Conservation (phyloP, 1,140 invertebrate species). For the Heliothis subflexa region DNA sequence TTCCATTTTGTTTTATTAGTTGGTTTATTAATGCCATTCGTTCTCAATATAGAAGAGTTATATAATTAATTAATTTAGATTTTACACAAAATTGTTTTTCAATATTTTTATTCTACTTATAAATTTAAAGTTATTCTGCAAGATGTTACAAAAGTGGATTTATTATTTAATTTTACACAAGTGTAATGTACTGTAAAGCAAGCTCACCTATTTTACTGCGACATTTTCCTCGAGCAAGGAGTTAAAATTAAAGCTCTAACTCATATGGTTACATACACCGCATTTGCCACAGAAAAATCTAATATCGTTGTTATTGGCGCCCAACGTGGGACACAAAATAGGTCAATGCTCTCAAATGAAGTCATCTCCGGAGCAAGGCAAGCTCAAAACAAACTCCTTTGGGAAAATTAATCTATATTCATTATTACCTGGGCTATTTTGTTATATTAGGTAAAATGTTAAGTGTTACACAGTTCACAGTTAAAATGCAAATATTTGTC, state of each 20-base stretch:
- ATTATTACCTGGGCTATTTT: conserved; percentile 31
- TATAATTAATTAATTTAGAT: too few relatives aligned
- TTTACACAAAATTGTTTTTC: too few relatives aligned
- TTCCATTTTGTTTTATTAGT: conserved; percentile 1
- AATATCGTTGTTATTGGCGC: conserved; percentile 41
- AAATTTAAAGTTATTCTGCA: too few relatives aligned
- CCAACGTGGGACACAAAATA: conserved; percentile 36
- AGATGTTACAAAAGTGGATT: not conserved
- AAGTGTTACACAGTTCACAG: too few relatives aligned
- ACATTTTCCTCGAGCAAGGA: not conserved
- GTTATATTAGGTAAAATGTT: conserved; percentile 35
- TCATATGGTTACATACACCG: conserved; percentile 29
- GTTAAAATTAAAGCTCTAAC: conserved; percentile 33
- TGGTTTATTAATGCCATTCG: not conserved
- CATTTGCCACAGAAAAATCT: conserved; percentile 35
- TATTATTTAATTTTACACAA: not conserved
- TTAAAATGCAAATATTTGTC: not conserved
- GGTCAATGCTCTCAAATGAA: conserved; percentile 39
- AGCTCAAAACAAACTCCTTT: conserved; percentile 36
- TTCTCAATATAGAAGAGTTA: not conserved
- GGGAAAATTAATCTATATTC: conserved; percentile 42
- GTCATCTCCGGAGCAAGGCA: conserved; percentile 6
- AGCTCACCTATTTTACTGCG: conserved; percentile 7
- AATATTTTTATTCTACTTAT: too few relatives aligned
- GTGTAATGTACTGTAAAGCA: not conserved